phyloP scores from a whole-genome alignment of 2,797 vertebrate genomes.

The Nasua narica region DNA sequence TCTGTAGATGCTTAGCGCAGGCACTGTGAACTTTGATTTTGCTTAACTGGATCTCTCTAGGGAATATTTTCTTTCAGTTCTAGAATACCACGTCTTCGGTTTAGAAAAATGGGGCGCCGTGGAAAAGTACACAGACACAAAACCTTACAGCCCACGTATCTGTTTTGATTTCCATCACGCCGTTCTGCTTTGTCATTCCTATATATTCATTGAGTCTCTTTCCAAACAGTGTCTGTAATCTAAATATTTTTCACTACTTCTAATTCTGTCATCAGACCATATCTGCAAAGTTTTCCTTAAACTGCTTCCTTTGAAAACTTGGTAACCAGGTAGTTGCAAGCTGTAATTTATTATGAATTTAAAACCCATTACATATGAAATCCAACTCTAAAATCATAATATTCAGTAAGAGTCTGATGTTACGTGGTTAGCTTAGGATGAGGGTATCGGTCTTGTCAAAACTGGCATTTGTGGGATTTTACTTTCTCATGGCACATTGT shows the following conservation, averaged over 20 bases:
- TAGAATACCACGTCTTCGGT: background rate
- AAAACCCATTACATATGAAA: background rate
- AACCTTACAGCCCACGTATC: background rate
- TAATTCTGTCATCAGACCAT: background rate
- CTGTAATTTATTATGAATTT: background rate
- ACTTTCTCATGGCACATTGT: background rate
- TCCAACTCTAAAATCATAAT: background rate
- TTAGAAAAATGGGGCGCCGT: background rate
- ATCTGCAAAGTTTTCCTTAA: background rate
- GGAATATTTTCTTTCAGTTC: conserved; percentile 7
- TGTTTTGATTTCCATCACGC: background rate
- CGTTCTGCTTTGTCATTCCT: background rate
- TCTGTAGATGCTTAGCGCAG: background rate
- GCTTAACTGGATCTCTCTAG: background rate
- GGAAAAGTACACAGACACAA: background rate
- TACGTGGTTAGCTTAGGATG: background rate
- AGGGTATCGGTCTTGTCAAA: background rate
- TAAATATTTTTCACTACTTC: conserved; percentile 29
- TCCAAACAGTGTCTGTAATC: background rate
- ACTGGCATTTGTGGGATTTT: background rate
- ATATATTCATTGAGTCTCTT: background rate
- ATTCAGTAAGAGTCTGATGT: background rate
- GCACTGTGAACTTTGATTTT: background rate
- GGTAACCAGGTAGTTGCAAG: background rate
- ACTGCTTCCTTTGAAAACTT: conserved; percentile 1